phyloP scores from a whole-genome alignment of 2,888 invertebrate species.

The Pseudococcus viburni region DNA sequence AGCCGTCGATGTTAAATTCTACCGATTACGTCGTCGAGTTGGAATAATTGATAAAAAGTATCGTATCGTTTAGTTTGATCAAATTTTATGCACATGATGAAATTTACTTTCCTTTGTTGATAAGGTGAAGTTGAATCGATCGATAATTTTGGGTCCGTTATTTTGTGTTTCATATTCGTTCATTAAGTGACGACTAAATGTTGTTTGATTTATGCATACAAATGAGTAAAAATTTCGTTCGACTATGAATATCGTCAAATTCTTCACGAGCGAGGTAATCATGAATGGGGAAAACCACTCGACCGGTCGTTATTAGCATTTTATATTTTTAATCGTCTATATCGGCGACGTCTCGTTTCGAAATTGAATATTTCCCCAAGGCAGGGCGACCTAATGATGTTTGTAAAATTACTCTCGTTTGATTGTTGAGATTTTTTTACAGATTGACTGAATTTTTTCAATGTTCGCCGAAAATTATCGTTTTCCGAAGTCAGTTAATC shows the following conservation, averaged over 20 bases:
- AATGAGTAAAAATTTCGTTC: background rate
- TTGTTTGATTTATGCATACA: background rate
- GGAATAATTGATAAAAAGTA: background rate
- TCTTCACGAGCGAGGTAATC: background rate
- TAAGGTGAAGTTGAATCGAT: background rate
- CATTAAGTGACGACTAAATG: background rate
- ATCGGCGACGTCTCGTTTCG: background rate
- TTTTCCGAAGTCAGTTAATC: background rate
- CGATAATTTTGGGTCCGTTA: background rate
- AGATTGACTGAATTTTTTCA: background rate
- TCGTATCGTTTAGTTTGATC: background rate
- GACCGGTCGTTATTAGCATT: background rate
- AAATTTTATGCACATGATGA: conserved; percentile 3
- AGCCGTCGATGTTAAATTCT: background rate
- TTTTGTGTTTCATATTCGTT: background rate
- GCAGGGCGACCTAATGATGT: background rate
- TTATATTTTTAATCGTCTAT: background rate
- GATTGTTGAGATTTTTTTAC: background rate
- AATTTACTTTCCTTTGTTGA: background rate
- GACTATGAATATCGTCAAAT: background rate
- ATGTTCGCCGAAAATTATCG: background rate
- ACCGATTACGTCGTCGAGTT: background rate
- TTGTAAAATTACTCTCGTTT: background rate
- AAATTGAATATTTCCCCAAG: background rate
- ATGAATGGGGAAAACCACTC: background rate